These are phyloP conservation scores for Chaetodon trifasciatus DNA, from an alignment of 2,797 vertebrate species.

Conservation along the genomic window DNA sequence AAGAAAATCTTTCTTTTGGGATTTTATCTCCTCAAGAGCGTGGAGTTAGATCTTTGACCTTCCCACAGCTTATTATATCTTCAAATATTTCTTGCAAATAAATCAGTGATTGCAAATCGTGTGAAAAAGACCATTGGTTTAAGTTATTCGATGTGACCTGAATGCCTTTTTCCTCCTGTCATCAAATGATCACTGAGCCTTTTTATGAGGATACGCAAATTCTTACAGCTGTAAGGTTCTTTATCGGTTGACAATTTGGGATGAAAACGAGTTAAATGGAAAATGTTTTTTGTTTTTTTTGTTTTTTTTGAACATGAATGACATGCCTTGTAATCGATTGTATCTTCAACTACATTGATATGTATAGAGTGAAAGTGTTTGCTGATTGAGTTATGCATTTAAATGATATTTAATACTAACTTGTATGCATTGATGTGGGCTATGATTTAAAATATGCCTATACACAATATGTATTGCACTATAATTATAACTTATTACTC, in stretches of 20 bases:
- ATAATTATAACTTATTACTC: constrained; percentile 50
- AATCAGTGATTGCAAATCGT: constrained; percentile 19
- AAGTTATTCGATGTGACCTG: constrained; percentile 35
- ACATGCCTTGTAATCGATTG: constrained; percentile 71
- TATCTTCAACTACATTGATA: constrained; percentile 48
- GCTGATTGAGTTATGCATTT: constrained; percentile 46
- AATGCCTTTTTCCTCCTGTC: constrained; percentile 65
- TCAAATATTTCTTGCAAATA: constrained; percentile 38
- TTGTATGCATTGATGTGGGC: constrained; percentile 41
- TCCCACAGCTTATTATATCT: constrained; percentile 32
- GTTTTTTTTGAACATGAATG: constrained; percentile 54
- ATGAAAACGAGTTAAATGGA: constrained; percentile 13
- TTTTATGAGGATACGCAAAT: constrained; percentile 21
- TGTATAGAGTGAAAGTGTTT: constrained; percentile 42
- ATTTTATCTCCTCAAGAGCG: constrained; percentile 34
- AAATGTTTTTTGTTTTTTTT: constrained; percentile 28
- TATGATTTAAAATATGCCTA: constrained; percentile 29
- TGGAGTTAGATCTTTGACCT: constrained; percentile 17
- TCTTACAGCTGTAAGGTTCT: constrained; percentile 37
- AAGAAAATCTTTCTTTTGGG: constrained; percentile 16
- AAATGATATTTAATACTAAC: constrained; percentile 46
- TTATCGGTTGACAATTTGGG: constrained; percentile 22
- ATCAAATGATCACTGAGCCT: constrained; percentile 28
- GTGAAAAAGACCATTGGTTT: constrained; percentile 16
- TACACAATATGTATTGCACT: constrained; percentile 60